These are phyloP conservation scores for Trichopria drosophilae DNA, from an alignment of 2,888 invertebrate species.

Conservation along the genomic window DNA sequence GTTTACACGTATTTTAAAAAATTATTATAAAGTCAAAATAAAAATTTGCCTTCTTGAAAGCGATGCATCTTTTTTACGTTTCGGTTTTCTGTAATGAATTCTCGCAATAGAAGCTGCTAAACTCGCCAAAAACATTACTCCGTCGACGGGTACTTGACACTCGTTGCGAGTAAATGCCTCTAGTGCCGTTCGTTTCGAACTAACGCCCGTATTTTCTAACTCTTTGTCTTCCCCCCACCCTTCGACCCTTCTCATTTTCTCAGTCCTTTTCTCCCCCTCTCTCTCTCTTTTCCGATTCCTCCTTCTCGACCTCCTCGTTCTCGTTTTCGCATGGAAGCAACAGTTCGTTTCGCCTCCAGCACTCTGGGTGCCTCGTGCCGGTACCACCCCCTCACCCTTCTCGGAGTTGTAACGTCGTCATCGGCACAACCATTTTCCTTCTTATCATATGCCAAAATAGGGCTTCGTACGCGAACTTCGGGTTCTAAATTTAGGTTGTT, in stretches of 20 bases:
- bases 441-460: background rate
- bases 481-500: slow-evolving; percentile 39
- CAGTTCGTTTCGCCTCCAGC: slow-evolving; percentile 32
- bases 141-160: too few relatives aligned
- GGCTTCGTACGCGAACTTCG: background rate
- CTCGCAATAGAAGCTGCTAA: too few relatives aligned
- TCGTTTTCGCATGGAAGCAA: slow-evolving; percentile 23
- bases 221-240: slow-evolving; percentile 13
- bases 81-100: too few relatives aligned
- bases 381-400: background rate
- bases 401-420: background rate
- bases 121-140: too few relatives aligned
- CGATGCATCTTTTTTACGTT: too few relatives aligned
- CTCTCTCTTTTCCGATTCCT: slow-evolving; percentile 7
- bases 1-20: too few relatives aligned
- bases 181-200: slow-evolving; percentile 2
- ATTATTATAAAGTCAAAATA: too few relatives aligned
- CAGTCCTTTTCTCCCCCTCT: slow-evolving; percentile 10
- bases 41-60: too few relatives aligned
- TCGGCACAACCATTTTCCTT: background rate
- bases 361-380: slow-evolving; percentile 19
- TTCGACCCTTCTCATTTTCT: slow-evolving; percentile 13
- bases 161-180: slow-evolving; percentile 26
- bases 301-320: slow-evolving; percentile 2
- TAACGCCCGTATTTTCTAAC: slow-evolving; percentile 2